These are phyloP conservation scores for Meganola albula DNA, from an alignment of 2,888 invertebrate genomes.

Conservation along the genomic window DNA sequence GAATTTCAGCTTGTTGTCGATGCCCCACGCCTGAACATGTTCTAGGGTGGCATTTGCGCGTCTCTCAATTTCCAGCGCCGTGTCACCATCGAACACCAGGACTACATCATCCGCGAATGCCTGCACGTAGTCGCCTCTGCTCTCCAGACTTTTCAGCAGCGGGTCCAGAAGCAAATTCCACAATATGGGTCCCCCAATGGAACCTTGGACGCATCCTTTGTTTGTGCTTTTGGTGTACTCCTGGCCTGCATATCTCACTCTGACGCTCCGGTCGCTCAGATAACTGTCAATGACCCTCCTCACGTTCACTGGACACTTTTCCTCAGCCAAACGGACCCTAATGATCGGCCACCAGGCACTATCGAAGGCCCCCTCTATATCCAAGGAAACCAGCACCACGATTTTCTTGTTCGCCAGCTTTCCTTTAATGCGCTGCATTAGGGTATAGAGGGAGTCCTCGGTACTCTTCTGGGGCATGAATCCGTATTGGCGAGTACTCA, in stretches of 20 bases:
- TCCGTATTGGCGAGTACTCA: background rate
- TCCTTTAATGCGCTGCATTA: background rate
- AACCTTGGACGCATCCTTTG: no score
- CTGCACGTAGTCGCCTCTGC: no score
- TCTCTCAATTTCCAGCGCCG: no score
- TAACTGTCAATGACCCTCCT: background rate
- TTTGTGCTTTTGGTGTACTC: no score
- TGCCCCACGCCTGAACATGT: no score
- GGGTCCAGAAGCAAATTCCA: no score
- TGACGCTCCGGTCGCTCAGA: constrained; percentile 4
- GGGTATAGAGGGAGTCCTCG: constrained; percentile 4
- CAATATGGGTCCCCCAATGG: no score
- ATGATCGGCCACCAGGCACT: constrained; percentile 10
- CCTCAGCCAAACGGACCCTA: background rate
- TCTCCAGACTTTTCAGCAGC: no score
- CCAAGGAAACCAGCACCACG: constrained; percentile 1
- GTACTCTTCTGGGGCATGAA: constrained; percentile 3
- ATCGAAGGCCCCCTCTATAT: constrained; percentile 8
- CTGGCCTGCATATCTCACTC: constrained; percentile 4
- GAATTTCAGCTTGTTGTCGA: no score
- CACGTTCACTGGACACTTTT: background rate
- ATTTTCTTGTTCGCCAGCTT: background rate
- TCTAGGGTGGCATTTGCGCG: no score
- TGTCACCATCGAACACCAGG: no score
- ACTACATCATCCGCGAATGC: no score